Base-by-base conservation (phyloP, 1,140 invertebrate species). In the Mizuhopecten yessoensis region DNA sequence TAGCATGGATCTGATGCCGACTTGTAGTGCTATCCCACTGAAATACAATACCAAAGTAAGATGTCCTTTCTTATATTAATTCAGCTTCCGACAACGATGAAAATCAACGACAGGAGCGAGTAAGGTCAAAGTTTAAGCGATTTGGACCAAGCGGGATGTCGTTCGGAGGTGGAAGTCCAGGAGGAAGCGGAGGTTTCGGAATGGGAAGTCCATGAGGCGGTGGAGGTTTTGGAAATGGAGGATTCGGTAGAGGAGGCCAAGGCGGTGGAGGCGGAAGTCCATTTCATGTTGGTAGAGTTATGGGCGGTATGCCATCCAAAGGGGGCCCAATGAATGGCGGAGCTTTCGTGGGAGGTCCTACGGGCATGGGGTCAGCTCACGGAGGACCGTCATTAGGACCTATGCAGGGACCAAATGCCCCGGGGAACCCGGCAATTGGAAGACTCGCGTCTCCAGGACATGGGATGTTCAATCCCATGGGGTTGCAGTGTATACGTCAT, bases 381-480 rank as follows among this genome's bases (percentile, higher is more conserved):
- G 17, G 42, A 9, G 57, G 57, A 75, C 9, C 57, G 3, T 75
- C 23, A 17, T 29, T n/a, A 7, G 57, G 57, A 7, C 87, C 87
- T 33, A 90, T 92, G 87, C 34, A 20, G 13, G 91, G 91, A 23
- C 89, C 89, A 29, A 42, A 34, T 9, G 45, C 89, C 45, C 75
- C 86, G 11, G 91, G 91, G 20, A 90, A 88, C 20, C 89, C 89
- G 15, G 89, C 91, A n/a, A 88, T 90, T 87, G 87, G 86, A 23
- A 89, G 91, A 20, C 90, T 88, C 3, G 33, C 75, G 20, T 90
- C 89, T 23, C 86, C 88, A 5, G 91, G 91, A 0, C 89, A 90
- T 15, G n/a, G 87, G n/a, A 86, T 88, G 36, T 92, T 92, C 45
- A 90, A 34, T n/a, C 34, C 42, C 49, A 36, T 87, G 0, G 33